phyloP scores from a whole-genome alignment of 2,888 invertebrate species.

The Gari tellinella region DNA sequence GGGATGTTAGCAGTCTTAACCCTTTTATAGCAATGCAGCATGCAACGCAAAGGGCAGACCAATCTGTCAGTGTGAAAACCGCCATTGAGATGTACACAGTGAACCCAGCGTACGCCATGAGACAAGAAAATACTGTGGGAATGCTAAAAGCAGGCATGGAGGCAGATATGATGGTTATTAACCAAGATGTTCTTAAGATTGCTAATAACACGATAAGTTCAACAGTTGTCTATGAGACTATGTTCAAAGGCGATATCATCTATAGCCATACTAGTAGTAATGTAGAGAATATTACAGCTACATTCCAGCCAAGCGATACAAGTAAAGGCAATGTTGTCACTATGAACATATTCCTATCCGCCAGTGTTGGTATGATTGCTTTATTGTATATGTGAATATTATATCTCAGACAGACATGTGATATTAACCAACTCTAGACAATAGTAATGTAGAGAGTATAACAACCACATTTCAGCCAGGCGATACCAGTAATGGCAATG shows the following conservation, averaged over 20 bases:
- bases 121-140: constrained; percentile 16
- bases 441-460: too few relatives aligned
- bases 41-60: constrained; percentile 12
- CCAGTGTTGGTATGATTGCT: too few relatives aligned
- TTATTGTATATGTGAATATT: too few relatives aligned
- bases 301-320: too few relatives aligned
- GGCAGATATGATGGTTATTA: neutral
- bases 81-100: constrained; percentile 18
- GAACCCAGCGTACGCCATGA: constrained; percentile 19
- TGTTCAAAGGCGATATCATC: constrained; percentile 7
- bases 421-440: too few relatives aligned
- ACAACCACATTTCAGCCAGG: too few relatives aligned
- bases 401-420: too few relatives aligned
- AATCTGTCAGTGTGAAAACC: constrained; percentile 8
- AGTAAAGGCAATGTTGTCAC: too few relatives aligned
- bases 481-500: too few relatives aligned
- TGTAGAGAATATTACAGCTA: too few relatives aligned
- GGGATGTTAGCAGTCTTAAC: constrained; percentile 54
- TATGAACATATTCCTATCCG: too few relatives aligned
- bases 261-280: neutral
- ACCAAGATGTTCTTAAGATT: constrained; percentile 3
- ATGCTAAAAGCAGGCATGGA: neutral
- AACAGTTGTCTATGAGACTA: constrained; percentile 7
- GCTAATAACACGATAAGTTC: neutral
- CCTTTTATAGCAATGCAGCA: constrained; percentile 37